Percentiles rank a stretch among this genome's conserved stretches.
These are phyloP conservation scores for Cricetomys ansorgei DNA, from an alignment of 2,113 vertebrate genomes.

Conservation along the genomic window DNA sequence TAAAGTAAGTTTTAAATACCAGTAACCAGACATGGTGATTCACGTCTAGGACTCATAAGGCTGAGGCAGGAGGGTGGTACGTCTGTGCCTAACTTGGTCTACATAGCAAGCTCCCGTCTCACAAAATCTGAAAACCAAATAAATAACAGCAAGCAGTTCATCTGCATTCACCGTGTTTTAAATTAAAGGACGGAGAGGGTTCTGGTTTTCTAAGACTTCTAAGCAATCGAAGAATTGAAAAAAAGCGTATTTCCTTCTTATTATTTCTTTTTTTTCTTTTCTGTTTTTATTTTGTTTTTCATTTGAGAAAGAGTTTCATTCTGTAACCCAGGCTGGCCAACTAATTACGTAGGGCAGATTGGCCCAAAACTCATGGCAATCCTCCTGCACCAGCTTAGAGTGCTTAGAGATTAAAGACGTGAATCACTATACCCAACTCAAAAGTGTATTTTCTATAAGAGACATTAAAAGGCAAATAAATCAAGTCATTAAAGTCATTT, in stretches of 20 bases:
- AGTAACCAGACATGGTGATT: no score
- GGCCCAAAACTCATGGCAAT: not conserved
- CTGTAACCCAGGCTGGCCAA: not conserved
- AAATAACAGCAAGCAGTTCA: not conserved
- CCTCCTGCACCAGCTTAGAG: not conserved
- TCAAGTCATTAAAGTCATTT: slow-evolving; percentile 13
- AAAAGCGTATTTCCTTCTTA: not conserved
- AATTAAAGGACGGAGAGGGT: not conserved
- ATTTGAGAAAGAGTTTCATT: not conserved
- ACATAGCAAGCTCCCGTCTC: not conserved
- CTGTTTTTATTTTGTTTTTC: not conserved
- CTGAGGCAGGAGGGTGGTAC: not conserved
- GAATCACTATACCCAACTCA: not conserved
- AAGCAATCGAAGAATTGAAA: not conserved
- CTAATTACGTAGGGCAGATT: not conserved
- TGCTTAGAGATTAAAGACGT: not conserved
- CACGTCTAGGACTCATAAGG: not conserved
- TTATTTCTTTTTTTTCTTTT: not conserved
- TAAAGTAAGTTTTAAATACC: slow-evolving; percentile 6
- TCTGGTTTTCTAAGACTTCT: slow-evolving; percentile 9
- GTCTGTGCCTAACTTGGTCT: not conserved
- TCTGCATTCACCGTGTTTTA: not conserved
- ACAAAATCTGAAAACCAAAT: not conserved
- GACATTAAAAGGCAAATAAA: slow-evolving; percentile 2
- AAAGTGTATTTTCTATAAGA: not conserved